phyloP scores from a whole-genome alignment of 2,113 vertebrate species.

The Ginglymostoma cirratum region DNA sequence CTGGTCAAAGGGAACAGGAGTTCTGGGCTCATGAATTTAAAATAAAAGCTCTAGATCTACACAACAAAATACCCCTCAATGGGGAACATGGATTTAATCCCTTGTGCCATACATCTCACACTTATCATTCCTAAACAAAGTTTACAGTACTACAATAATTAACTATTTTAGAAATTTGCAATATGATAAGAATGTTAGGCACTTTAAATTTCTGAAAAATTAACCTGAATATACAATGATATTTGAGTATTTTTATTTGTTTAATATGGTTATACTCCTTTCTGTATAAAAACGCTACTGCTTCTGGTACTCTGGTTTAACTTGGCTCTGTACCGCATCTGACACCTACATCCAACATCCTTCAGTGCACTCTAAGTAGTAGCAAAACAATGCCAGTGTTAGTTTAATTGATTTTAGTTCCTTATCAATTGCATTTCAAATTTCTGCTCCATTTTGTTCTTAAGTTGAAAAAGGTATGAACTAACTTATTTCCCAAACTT shows the following conservation, averaged over 20 bases:
- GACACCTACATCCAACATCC: background rate
- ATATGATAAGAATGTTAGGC: background rate
- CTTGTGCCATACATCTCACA: background rate
- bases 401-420: background rate
- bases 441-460: background rate
- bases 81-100: background rate
- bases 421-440: background rate
- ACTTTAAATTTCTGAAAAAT: background rate
- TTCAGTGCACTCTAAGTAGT: background rate
- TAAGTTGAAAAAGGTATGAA: background rate
- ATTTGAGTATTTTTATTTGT: background rate
- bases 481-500: background rate
- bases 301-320: background rate
- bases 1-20: background rate
- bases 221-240: background rate
- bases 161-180: background rate
- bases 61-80: background rate
- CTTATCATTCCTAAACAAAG: background rate
- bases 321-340: background rate
- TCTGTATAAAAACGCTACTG: background rate
- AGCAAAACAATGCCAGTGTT: background rate
- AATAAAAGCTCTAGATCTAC: background rate
- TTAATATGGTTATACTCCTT: background rate
- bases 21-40: background rate
- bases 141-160: background rate